Evolutionary conservation across 2,113 vertebrate species (phyloP).

Genomic region (Saccopteryx leptura): DNA sequence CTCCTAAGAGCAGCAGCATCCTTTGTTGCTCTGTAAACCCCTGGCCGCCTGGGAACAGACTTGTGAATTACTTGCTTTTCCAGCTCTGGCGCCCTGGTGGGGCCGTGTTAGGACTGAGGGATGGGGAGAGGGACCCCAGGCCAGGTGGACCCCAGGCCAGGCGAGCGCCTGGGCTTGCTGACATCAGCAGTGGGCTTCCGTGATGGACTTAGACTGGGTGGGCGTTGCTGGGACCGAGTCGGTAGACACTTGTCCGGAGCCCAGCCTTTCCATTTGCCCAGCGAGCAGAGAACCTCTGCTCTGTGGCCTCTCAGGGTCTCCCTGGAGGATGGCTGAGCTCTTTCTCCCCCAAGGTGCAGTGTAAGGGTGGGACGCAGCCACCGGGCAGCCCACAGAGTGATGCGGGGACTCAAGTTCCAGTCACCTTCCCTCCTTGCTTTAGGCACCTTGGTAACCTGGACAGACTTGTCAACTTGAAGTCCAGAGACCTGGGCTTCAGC

Average conservation of each 20-base stretch:
- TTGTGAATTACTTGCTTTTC: conserved; percentile 38
- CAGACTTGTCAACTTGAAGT: rapidly evolving
- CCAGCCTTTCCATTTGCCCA: background rate
- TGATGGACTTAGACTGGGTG: background rate
- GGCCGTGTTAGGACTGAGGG: background rate
- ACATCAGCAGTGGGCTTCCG: background rate
- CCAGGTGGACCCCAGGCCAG: background rate
- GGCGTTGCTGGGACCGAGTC: background rate
- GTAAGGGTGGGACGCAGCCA: background rate
- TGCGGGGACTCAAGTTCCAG: background rate
- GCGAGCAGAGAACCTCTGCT: background rate
- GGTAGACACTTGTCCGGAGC: background rate
- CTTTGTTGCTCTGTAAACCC: background rate
- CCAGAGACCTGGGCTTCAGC: background rate
- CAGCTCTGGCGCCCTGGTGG: background rate
- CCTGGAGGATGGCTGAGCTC: background rate
- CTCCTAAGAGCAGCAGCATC: background rate
- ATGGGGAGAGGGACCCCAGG: background rate
- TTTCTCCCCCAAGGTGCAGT: background rate
- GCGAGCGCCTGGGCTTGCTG: background rate
- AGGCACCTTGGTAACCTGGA: rapidly evolving
- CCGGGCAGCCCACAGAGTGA: background rate
- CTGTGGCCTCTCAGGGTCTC: background rate
- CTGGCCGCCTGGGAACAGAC: conserved; percentile 1
- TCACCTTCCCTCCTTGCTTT: background rate